These are phyloP conservation scores for Nasonovia ribisnigri DNA, from an alignment of 2,888 invertebrate species.

Conservation along the genomic window DNA sequence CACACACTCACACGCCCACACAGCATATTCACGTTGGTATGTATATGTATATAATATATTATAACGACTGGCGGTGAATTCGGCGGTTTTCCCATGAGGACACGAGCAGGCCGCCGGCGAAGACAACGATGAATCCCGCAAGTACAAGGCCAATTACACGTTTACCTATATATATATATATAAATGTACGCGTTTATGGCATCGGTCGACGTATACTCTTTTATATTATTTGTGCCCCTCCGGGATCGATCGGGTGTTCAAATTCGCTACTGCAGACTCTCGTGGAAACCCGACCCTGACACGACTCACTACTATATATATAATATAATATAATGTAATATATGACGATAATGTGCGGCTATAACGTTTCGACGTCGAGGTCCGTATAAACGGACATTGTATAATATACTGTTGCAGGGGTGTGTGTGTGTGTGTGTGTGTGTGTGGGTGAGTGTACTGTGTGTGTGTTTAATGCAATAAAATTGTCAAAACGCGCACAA, in stretches of 20 bases:
- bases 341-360: not conserved
- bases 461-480: not conserved
- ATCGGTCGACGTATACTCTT: too few species aligned
- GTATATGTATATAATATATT: not conserved
- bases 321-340: not conserved
- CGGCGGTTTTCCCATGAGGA: conserved; percentile 49
- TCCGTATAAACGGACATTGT: not conserved
- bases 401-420: not conserved
- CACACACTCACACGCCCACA: not conserved
- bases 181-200: too few species aligned
- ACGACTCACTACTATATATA: not conserved
- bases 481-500: not conserved
- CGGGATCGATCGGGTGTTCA: not conserved
- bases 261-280: not conserved
- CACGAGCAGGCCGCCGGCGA: not conserved
- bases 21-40: not conserved
- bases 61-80: not conserved
- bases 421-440: not conserved
- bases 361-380: not conserved
- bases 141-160: conserved; percentile 53
- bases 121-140: not conserved
- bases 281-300: not conserved
- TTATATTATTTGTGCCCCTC: not conserved
- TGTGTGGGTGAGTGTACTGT: not conserved
- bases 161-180: not conserved